Percentiles rank a stretch among this genome's conserved stretches.
Evolutionary conservation across 2,113 vertebrate species (phyloP).

Genomic region (Beaufortia kweichowensis): DNA sequence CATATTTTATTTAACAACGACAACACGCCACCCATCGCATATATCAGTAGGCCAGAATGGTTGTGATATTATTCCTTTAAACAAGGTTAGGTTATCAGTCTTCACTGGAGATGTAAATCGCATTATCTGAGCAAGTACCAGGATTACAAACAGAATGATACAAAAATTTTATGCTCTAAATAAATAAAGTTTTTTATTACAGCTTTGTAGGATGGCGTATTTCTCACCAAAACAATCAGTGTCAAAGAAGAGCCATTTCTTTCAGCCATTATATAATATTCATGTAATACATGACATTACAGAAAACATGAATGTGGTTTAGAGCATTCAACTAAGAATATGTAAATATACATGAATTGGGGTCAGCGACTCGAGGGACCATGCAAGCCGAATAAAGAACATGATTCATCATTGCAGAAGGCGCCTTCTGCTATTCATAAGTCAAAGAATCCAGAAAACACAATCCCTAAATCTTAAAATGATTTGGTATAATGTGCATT

Average conservation of each 20-base stretch:
- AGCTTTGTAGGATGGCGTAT: constrained; percentile 1
- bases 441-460: constrained; percentile 29
- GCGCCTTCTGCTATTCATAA: constrained; percentile 39
- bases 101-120: neutral
- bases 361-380: constrained; percentile 28
- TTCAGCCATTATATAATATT: constrained; percentile 33
- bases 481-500: neutral
- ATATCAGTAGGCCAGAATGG: neutral
- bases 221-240: neutral
- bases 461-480: neutral
- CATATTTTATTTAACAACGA: constrained; percentile 36
- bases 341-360: constrained; percentile 55
- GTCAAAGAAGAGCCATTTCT: constrained; percentile 11
- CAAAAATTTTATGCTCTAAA: neutral
- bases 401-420: constrained; percentile 55
- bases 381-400: constrained; percentile 50
- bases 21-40: neutral
- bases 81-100: neutral
- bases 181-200: neutral
- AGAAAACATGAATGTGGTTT: constrained; percentile 43
- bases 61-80: neutral
- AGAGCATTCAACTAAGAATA: constrained; percentile 36
- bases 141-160: neutral
- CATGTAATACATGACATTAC: constrained; percentile 46
- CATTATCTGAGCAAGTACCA: neutral